A percentile compares a stretch with the other conserved stretches of the same genome.
These are phyloP conservation scores for Chromis chromis DNA, from an alignment of 2,797 vertebrate genomes.

Conservation along the genomic window DNA sequence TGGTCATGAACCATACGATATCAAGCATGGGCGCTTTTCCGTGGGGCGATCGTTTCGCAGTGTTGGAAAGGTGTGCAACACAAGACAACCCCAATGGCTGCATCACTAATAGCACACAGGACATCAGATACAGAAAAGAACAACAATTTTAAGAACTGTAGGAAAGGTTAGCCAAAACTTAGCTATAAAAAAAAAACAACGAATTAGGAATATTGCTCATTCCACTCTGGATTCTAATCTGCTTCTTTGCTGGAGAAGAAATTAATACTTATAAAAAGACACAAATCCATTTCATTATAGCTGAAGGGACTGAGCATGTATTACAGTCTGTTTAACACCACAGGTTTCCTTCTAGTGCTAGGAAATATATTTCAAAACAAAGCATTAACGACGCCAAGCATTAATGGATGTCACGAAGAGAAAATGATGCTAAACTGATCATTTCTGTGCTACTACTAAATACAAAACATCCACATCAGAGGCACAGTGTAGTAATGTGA, in stretches of 20 bases:
- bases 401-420: constrained; percentile 47
- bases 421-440: constrained; percentile 34
- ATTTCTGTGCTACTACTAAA: constrained; percentile 28
- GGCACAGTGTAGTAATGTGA: constrained; percentile 32
- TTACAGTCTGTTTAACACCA: constrained; percentile 25
- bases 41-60: constrained; percentile 93
- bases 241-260: constrained; percentile 36
- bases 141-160: constrained; percentile 97
- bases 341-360: constrained; percentile 28
- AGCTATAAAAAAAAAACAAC: constrained; percentile 75
- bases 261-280: neutral
- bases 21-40: constrained; percentile 95
- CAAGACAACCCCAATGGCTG: constrained; percentile 99
- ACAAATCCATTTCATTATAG: constrained; percentile 41
- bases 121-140: constrained; percentile 99
- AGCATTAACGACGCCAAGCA: constrained; percentile 41
- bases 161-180: constrained; percentile 93
- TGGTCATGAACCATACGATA: constrained; percentile 99
- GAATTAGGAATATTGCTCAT: constrained; percentile 58
- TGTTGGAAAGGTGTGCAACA: constrained; percentile 99
- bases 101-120: constrained; percentile 99
- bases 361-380: constrained; percentile 32
- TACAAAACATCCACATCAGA: constrained; percentile 50
- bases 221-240: constrained; percentile 49
- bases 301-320: constrained; percentile 46